These are phyloP conservation scores for Bombus superbus DNA, from an alignment of 1,140 invertebrate species.

Conservation along the genomic window DNA sequence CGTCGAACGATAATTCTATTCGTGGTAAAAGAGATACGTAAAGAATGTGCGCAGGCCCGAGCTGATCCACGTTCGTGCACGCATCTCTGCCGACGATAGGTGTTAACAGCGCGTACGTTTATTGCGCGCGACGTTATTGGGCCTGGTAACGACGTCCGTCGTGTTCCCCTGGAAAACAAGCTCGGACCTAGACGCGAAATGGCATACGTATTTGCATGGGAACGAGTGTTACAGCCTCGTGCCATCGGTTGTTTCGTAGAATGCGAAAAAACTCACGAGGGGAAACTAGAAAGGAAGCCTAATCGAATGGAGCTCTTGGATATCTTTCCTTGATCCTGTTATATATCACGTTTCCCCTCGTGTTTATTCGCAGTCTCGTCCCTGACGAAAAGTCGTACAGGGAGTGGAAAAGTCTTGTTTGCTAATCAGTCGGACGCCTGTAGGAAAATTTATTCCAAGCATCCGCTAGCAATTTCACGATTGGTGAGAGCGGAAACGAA, in stretches of 20 bases:
- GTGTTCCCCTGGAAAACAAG: constrained; percentile 67
- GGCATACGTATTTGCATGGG: constrained; percentile 62
- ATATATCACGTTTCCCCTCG: constrained; percentile 4
- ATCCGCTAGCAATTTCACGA: not conserved
- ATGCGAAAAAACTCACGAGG: constrained; percentile 18
- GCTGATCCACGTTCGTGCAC: not conserved
- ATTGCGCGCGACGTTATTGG: constrained; percentile 74
- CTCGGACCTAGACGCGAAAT: constrained; percentile 51
- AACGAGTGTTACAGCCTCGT: constrained; percentile 54
- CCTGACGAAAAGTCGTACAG: not conserved
- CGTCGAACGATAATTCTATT: not conserved
- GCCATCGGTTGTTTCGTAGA: constrained; percentile 2
- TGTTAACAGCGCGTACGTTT: constrained; percentile 58
- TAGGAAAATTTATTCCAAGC: not conserved
- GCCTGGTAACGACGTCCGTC: constrained; percentile 67
- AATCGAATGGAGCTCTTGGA: constrained; percentile 31
- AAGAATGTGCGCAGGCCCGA: not conserved
- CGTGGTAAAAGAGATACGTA: not conserved
- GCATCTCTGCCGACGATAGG: not conserved
- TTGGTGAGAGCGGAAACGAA: not conserved
- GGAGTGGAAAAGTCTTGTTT: not conserved
- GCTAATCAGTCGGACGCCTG: not conserved
- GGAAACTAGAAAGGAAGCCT: constrained; percentile 3
- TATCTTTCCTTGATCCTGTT: constrained; percentile 33
- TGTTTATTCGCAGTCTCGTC: not conserved